Conservation (phyloP, 1,140 invertebrate genomes). For the Drosophila obscura region DNA sequence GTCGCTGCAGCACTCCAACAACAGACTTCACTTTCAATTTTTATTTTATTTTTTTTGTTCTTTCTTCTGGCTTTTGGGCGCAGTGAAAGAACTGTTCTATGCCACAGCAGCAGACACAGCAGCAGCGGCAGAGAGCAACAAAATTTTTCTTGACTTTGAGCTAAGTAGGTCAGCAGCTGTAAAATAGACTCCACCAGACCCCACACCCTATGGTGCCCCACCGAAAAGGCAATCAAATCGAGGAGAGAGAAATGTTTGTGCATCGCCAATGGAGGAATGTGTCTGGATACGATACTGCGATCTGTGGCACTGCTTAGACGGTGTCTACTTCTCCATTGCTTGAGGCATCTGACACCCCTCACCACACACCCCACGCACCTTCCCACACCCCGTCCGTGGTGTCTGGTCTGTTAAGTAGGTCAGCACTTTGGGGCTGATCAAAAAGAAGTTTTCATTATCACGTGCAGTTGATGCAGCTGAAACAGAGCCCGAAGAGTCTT, state of each 20-base stretch:
- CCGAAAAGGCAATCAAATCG: constrained; percentile 55
- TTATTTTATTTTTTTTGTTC: constrained; percentile 36
- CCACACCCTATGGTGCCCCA: background rate
- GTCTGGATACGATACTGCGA: constrained; percentile 41
- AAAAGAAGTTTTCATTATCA: constrained; percentile 56
- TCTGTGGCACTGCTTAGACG: constrained; percentile 48
- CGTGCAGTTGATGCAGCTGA: constrained; percentile 30
- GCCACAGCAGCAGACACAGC: constrained; percentile 16
- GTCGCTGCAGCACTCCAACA: constrained; percentile 59
- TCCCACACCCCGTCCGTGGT: background rate
- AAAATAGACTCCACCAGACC: constrained; percentile 68
- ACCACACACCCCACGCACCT: background rate
- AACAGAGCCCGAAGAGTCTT: constrained; percentile 12
- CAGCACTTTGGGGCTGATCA: constrained; percentile 44
- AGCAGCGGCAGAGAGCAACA: constrained; percentile 19
- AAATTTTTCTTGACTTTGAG: constrained; percentile 72
- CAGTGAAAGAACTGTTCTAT: constrained; percentile 64
- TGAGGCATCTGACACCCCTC: constrained; percentile 28
- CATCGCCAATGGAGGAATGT: constrained; percentile 37
- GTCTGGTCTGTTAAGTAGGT: constrained; percentile 39
- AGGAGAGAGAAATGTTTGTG: constrained; percentile 48
- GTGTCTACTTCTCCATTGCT: constrained; percentile 54
- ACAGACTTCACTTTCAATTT: constrained; percentile 77
- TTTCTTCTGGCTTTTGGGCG: constrained; percentile 35
- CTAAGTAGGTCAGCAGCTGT: constrained; percentile 79